Evolutionary conservation across 1,140 invertebrate species (phyloP).

Genomic region (Pachypsylla venusta): DNA sequence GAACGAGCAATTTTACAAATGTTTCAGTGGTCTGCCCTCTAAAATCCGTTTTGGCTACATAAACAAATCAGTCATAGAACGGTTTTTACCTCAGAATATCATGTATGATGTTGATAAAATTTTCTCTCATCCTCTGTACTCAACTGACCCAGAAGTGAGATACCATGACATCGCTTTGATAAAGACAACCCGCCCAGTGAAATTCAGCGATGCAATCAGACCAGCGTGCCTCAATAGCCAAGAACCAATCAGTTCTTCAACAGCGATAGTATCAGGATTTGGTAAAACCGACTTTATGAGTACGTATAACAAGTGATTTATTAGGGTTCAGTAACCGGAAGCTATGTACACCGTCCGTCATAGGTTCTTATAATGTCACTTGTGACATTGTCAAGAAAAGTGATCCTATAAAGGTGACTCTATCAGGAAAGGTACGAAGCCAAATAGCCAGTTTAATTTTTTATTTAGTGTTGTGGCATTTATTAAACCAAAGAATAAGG

Average conservation of each 20-base stretch:
- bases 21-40: not conserved
- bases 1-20: too few relatives aligned
- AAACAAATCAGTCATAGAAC: too few relatives aligned
- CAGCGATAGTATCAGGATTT: not conserved
- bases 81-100: slow-evolving; percentile 7
- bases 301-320: not conserved
- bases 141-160: not conserved
- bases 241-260: not conserved
- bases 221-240: not conserved
- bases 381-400: too few relatives aligned
- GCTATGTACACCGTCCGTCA: too few relatives aligned
- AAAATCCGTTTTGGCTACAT: not conserved
- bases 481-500: too few relatives aligned
- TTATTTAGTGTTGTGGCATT: too few relatives aligned
- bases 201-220: not conserved
- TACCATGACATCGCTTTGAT: not conserved
- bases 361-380: too few relatives aligned
- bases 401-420: not conserved
- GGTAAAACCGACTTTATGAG: not conserved
- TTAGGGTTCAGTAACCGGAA: not conserved
- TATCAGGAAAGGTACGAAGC: not conserved
- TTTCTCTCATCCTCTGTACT: not conserved
- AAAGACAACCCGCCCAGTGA: not conserved
- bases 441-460: too few relatives aligned
- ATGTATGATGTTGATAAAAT: not conserved